Conservation (phyloP, 2,113 vertebrate genomes). For the Tylochromis polylepis region DNA sequence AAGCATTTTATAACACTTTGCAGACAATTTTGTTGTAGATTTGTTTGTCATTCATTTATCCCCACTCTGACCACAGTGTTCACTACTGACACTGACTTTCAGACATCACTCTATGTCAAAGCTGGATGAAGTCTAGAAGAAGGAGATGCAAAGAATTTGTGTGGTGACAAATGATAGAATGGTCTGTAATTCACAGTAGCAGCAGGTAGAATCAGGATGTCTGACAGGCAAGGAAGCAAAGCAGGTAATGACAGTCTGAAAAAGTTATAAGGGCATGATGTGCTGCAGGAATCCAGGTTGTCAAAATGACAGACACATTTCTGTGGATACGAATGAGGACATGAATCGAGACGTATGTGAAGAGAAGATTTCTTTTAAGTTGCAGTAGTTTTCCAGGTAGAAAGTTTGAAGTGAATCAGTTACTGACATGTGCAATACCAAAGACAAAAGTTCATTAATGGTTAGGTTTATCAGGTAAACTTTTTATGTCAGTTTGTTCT, state of each 20-base stretch:
- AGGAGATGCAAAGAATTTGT: not conserved
- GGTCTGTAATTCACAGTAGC: not conserved
- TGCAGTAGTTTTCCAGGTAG: not conserved
- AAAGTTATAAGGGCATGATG: slow-evolving; percentile 18
- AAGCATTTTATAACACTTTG: not conserved
- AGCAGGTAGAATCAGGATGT: slow-evolving; percentile 4
- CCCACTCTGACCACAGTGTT: not conserved
- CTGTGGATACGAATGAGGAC: not conserved
- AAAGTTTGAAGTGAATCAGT: not conserved
- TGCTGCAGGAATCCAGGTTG: not conserved
- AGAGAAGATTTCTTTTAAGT: not conserved
- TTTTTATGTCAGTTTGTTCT: not conserved
- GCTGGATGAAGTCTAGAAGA: not conserved
- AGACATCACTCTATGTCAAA: not conserved
- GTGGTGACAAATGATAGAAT: not conserved
- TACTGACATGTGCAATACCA: not conserved
- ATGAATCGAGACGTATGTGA: not conserved
- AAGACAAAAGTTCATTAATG: not conserved
- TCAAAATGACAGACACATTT: slow-evolving; percentile 35
- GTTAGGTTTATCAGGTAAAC: not conserved
- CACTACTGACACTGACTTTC: not conserved
- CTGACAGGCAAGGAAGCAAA: slow-evolving; percentile 16
- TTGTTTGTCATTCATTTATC: not conserved
- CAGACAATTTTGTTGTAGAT: not conserved
- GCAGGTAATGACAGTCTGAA: slow-evolving; percentile 23